Conservation (phyloP, 2,888 invertebrate species). For the Aphelenchoides bicaudatus region DNA sequence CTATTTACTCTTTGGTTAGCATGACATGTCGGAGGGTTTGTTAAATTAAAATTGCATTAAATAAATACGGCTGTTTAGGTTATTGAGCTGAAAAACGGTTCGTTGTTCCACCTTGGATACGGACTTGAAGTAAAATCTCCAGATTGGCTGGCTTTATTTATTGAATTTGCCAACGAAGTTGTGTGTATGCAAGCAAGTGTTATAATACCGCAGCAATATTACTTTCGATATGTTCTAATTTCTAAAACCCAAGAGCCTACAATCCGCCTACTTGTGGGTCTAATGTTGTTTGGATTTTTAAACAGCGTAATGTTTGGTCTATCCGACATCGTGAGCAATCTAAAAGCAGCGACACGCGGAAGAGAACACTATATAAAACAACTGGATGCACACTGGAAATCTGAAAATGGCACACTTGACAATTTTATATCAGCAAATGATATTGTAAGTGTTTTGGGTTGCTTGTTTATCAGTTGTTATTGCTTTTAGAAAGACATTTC, state of each 20-base stretch:
- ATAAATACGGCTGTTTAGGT: neutral
- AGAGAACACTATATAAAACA: neutral
- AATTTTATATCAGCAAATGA: constrained; percentile 3
- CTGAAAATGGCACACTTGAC: neutral
- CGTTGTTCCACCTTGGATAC: constrained; percentile 6
- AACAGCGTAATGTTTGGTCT: neutral
- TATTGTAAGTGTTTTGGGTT: constrained; percentile 1
- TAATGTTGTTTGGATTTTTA: neutral
- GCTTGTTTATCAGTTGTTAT: neutral
- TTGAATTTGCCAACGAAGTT: constrained; percentile 11
- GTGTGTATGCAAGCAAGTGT: constrained; percentile 8
- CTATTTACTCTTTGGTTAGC: constrained; percentile 4
- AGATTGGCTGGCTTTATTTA: neutral
- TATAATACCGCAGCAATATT: neutral
- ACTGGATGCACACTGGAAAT: neutral
- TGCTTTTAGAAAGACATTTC: constrained; percentile 3
- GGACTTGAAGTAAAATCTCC: neutral
- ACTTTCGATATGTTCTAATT: constrained; percentile 9
- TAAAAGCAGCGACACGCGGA: neutral
- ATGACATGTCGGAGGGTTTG: neutral
- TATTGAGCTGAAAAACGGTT: constrained; percentile 9
- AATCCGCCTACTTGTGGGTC: neutral
- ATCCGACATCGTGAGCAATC: constrained; percentile 1
- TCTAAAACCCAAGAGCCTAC: constrained; percentile 1
- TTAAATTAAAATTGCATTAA: neutral